These are phyloP conservation scores for Synanceia verrucosa DNA, from an alignment of 2,797 vertebrate genomes.

Conservation along the genomic window DNA sequence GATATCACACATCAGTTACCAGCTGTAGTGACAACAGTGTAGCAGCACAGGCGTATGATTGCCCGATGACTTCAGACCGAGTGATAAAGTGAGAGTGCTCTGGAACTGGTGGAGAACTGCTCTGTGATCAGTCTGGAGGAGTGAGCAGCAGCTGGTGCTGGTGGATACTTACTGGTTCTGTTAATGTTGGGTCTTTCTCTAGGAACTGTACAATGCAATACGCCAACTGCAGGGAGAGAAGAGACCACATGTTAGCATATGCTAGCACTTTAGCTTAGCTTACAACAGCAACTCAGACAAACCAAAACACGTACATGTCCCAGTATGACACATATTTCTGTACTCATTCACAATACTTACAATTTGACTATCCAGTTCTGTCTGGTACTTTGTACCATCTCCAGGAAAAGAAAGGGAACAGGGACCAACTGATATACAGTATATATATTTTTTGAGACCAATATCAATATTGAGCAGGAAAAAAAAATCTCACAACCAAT, in stretches of 20 bases:
- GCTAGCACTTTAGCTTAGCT: neutral
- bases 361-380: no score
- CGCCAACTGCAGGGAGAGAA: slow-evolving; percentile 86
- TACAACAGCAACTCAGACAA: neutral
- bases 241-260: neutral
- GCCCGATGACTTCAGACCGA: neutral
- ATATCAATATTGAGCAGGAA: no score
- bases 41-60: neutral
- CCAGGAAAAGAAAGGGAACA: no score
- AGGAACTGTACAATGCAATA: slow-evolving; percentile 99
- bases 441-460: no score
- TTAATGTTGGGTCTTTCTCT: slow-evolving; percentile 99
- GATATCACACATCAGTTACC: no score
- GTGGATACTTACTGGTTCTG: slow-evolving; percentile 91
- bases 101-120: neutral
- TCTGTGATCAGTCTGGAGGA: no score
- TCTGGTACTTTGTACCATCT: no score
- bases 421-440: no score
- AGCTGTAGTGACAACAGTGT: neutral
- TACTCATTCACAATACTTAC: no score
- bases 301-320: neutral
- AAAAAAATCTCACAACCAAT: no score
- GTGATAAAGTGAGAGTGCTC: neutral
- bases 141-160: no score
- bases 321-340: no score